Base-by-base conservation (phyloP, 2,113 vertebrate species). In the Nothobranchius kuhntae region DNA sequence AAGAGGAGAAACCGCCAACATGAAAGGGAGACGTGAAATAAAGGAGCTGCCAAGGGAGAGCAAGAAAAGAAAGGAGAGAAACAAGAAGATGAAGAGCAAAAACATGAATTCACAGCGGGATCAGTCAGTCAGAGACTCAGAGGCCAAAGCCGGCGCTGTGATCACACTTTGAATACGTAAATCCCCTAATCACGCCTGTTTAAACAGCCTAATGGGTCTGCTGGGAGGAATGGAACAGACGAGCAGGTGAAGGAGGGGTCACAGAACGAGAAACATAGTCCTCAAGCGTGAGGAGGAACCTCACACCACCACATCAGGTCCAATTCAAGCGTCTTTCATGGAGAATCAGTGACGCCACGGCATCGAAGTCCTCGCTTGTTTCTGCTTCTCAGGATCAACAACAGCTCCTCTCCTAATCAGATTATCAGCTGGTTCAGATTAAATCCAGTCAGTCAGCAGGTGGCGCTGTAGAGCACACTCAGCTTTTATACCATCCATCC, bases 191-290 rank as follows among this genome's bases (percentile, higher is more conserved):
- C 77, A 81, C 71, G 72, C 52, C 74, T 66, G 71, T 79, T 87
- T 79, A 87, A 80, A 73, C 52, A 87, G 75, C 67, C 73, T 88
- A 86, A 87, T 87, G 82, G 78, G 71, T 53, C 84, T 77, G 72
- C 36, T 55, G 81, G 73, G 68, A 42, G 15, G 40, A 36, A 62
- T 9, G 57, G 61, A 50, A 57, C 44, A 68, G 24, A 57, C 13
- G 64, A 53, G 63, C 56, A 54, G 13, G 24, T 15, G 42, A 59
- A 46, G 7, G 17, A 68, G 26, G 57, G 70, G 65, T 78, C 55
- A 15, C 2, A 62, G 45, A 42, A 21, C 21, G 21, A 21, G 21
- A 21, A 21, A 21, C 21, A 21, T 21, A 21, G 21, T 21, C 21
- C 21, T 21, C 21, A 21, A 1, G 21, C 21, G 21, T 21, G 35